Percentiles rank a stretch among this genome's conserved stretches.
These are phyloP conservation scores for Meiosimyza decipiens DNA, from an alignment of 2,888 invertebrate species.

Conservation along the genomic window DNA sequence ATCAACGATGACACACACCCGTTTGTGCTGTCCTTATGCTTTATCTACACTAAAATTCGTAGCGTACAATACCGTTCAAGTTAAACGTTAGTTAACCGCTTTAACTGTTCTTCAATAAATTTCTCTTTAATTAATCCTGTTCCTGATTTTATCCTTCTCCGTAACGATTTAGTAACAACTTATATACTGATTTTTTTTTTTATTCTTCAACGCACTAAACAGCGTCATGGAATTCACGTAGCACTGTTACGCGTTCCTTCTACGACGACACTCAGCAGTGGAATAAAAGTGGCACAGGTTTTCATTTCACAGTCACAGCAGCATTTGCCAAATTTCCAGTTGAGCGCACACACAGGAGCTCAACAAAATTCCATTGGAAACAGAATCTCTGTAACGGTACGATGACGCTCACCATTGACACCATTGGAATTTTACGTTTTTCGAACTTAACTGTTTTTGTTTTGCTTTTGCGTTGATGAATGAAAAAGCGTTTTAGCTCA, in stretches of 20 bases:
- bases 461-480: constrained; percentile 36
- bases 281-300: constrained; percentile 53
- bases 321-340: constrained; percentile 8
- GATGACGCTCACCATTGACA: constrained; percentile 29
- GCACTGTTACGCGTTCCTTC: constrained; percentile 53
- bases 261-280: constrained; percentile 63
- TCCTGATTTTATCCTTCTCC: too few relatives aligned
- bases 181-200: constrained; percentile 6
- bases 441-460: constrained; percentile 8
- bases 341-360: constrained; percentile 5
- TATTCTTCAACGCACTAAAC: constrained; percentile 21
- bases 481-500: constrained; percentile 30
- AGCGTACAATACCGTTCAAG: too few relatives aligned
- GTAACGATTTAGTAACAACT: constrained; percentile 7
- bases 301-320: not conserved
- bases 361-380: not conserved
- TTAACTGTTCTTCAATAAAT: too few relatives aligned
- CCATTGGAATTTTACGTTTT: constrained; percentile 43
- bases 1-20: constrained; percentile 18
- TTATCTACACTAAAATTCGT: too few relatives aligned
- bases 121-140: too few relatives aligned
- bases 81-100: too few relatives aligned
- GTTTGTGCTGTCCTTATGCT: not conserved
- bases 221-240: constrained; percentile 34
- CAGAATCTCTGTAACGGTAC: not conserved